Evolutionary conservation across 2,888 invertebrate species (phyloP).

Genomic region (Charanyca ferruginea): DNA sequence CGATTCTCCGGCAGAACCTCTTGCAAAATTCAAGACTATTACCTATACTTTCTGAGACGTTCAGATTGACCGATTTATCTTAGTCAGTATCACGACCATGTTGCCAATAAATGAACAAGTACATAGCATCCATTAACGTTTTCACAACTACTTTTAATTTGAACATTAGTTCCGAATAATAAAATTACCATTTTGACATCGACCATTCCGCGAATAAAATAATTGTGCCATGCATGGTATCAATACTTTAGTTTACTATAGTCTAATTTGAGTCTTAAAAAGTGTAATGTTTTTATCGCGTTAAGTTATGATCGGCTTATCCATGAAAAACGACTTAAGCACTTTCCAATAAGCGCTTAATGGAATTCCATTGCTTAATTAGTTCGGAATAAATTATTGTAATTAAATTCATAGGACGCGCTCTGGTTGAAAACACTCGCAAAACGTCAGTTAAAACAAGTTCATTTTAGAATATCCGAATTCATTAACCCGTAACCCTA

Average conservation of each 20-base stretch:
- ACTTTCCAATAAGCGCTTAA: not conserved
- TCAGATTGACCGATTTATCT: not conserved
- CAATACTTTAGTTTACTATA: too few species aligned
- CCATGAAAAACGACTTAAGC: not conserved
- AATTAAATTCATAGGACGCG: not conserved
- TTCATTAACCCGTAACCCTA: not conserved
- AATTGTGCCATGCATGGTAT: slow-evolving; percentile 11
- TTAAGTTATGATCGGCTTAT: slow-evolving; percentile 9
- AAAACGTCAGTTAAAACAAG: not conserved
- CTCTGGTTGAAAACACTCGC: not conserved
- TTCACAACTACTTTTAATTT: slow-evolving; percentile 26
- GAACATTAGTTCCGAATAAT: slow-evolving; percentile 39
- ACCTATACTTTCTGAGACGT: slow-evolving; percentile 13
- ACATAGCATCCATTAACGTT: not conserved
- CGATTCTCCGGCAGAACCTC: not conserved
- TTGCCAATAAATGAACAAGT: slow-evolving; percentile 19
- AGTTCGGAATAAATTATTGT: not conserved
- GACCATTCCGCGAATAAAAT: slow-evolving; percentile 2
- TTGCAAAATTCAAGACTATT: too few species aligned
- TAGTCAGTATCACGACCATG: not conserved
- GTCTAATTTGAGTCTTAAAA: slow-evolving; percentile 1
- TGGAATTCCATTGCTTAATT: not conserved
- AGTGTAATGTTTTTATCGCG: slow-evolving; percentile 1
- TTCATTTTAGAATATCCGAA: not conserved
- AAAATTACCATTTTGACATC: slow-evolving; percentile 29